These are phyloP conservation scores for Arvicola amphibius DNA, from an alignment of 2,797 vertebrate species.

Conservation along the genomic window DNA sequence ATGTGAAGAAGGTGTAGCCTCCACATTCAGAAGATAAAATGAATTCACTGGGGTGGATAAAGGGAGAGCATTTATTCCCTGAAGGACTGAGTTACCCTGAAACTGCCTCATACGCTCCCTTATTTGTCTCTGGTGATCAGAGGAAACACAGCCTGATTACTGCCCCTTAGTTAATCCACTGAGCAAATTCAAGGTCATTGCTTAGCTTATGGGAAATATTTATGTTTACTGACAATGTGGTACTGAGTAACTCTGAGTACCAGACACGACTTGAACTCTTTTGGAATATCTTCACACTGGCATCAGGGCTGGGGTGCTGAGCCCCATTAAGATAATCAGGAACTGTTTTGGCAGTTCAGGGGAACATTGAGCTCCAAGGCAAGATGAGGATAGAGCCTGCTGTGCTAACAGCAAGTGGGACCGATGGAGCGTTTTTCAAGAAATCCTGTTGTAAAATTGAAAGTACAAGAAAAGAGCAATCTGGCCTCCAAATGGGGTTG, in stretches of 20 bases:
- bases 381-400: background rate
- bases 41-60: background rate
- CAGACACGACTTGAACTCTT: slow-evolving; percentile 55
- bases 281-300: slow-evolving; percentile 75
- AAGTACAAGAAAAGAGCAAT: slow-evolving; percentile 38
- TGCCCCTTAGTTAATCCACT: slow-evolving; percentile 72
- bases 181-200: slow-evolving; percentile 61
- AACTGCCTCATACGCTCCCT: background rate
- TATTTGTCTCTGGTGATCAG: background rate
- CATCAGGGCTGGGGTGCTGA: slow-evolving; percentile 67
- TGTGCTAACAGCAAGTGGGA: slow-evolving; percentile 31
- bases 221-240: slow-evolving; percentile 60
- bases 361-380: slow-evolving; percentile 49
- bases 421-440: slow-evolving; percentile 22
- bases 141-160: slow-evolving; percentile 38
- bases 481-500: slow-evolving; percentile 53
- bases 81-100: slow-evolving; percentile 44
- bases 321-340: slow-evolving; percentile 74
- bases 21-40: background rate
- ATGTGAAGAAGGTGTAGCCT: background rate
- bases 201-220: slow-evolving; percentile 65
- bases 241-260: slow-evolving; percentile 40
- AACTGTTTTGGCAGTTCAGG: slow-evolving; percentile 55
- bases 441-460: slow-evolving; percentile 30
- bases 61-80: background rate